Evolutionary conservation across 2,888 invertebrate species (phyloP).

Genomic region (Congeria kusceri): DNA sequence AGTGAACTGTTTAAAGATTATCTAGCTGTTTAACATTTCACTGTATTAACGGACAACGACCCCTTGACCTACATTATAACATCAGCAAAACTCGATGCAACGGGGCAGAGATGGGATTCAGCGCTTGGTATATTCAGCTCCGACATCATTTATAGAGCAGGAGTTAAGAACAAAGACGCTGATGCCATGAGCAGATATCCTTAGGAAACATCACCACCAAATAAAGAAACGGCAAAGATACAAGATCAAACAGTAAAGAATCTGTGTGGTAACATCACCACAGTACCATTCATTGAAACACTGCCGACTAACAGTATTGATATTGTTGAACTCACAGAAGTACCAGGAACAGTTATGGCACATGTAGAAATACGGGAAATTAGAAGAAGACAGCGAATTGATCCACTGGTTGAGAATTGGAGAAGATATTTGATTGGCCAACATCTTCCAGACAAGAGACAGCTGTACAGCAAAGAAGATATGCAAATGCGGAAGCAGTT

Average conservation of each 20-base stretch:
- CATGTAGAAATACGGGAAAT: not conserved
- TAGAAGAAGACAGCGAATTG: not conserved
- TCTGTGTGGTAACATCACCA: not conserved
- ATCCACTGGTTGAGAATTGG: not conserved
- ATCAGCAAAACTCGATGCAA: not conserved
- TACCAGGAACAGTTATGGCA: not conserved
- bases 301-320: not conserved
- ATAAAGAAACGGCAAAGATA: not conserved
- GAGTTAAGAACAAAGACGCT: not conserved
- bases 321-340: not conserved
- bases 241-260: not conserved
- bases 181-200: not conserved
- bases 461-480: not conserved
- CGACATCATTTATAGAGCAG: slow-evolving; percentile 1
- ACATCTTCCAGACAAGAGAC: not conserved
- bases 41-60: slow-evolving; percentile 24
- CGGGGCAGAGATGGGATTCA: not conserved
- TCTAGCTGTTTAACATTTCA: too few species aligned
- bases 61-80: not conserved
- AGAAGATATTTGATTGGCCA: not conserved
- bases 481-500: not conserved
- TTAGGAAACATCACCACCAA: not conserved
- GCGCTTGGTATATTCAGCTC: not conserved
- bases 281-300: not conserved
- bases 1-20: too few species aligned